These are phyloP conservation scores for Alethe diademata DNA, from an alignment of 2,113 vertebrate species.

Conservation along the genomic window DNA sequence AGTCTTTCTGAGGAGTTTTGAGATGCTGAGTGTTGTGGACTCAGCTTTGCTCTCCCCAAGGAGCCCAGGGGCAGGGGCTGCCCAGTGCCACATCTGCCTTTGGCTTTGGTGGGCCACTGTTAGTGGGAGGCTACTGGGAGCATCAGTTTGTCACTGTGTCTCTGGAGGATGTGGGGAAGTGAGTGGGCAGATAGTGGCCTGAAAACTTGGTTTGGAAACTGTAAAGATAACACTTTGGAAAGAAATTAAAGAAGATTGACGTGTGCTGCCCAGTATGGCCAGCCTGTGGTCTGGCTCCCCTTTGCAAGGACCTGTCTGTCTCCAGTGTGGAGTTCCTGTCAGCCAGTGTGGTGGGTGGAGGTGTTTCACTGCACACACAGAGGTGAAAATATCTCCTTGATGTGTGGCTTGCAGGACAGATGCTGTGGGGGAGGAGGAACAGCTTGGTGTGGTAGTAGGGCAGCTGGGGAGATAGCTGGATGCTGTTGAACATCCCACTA, in stretches of 20 bases:
- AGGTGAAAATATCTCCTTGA: rapidly evolving
- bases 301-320: rapidly evolving
- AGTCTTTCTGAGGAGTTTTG: not conserved
- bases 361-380: not conserved
- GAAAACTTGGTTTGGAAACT: not conserved
- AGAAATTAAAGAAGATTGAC: not conserved
- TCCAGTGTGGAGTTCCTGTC: not conserved
- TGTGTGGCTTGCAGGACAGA: not conserved
- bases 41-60: not conserved
- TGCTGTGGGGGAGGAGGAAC: not conserved
- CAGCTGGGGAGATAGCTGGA: rapidly evolving
- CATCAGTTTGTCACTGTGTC: not conserved
- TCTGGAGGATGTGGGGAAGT: not conserved
- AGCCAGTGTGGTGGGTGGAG: not conserved
- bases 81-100: rapidly evolving
- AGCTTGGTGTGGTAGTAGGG: not conserved
- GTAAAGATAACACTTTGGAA: too few species aligned
- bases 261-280: rapidly evolving
- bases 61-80: not conserved
- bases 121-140: not conserved
- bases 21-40: not conserved
- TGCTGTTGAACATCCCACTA: not conserved
- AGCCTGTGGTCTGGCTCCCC: not conserved
- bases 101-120: not conserved
- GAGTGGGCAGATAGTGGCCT: not conserved